Evolutionary conservation across 2,797 vertebrate genomes (phyloP).

Genomic region (Oreochromis mossambicus): DNA sequence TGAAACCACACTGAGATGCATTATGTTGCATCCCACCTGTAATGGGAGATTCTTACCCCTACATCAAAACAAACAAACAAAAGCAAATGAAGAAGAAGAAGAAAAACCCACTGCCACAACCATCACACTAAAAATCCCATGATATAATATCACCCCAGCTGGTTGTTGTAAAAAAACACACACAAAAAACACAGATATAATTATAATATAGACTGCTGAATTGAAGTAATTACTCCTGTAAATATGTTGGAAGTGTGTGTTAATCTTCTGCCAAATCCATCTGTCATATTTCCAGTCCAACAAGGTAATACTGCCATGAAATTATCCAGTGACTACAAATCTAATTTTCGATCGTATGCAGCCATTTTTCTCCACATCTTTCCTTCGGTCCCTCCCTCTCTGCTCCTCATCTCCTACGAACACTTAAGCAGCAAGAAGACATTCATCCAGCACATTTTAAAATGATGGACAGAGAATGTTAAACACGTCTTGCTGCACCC

Average conservation of each 20-base stretch:
- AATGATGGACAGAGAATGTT: slow-evolving; percentile 12
- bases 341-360: slow-evolving; percentile 5
- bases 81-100: background rate
- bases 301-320: background rate
- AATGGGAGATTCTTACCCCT: background rate
- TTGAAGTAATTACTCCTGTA: background rate
- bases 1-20: background rate
- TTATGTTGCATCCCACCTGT: background rate
- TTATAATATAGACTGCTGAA: background rate
- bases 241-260: background rate
- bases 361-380: slow-evolving; percentile 2
- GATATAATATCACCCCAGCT: background rate
- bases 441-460: slow-evolving; percentile 8
- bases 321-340: slow-evolving; percentile 9
- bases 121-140: background rate
- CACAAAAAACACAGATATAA: background rate
- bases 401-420: background rate
- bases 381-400: background rate
- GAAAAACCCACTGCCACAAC: background rate
- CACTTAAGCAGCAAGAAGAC: slow-evolving; percentile 1
- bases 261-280: background rate
- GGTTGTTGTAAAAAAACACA: background rate
- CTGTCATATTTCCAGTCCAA: slow-evolving; percentile 6
- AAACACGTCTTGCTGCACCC: slow-evolving; percentile 1
- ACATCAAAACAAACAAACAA: background rate